phyloP scores from a whole-genome alignment of 2,888 invertebrate genomes.

The Tetanocera ferruginea region DNA sequence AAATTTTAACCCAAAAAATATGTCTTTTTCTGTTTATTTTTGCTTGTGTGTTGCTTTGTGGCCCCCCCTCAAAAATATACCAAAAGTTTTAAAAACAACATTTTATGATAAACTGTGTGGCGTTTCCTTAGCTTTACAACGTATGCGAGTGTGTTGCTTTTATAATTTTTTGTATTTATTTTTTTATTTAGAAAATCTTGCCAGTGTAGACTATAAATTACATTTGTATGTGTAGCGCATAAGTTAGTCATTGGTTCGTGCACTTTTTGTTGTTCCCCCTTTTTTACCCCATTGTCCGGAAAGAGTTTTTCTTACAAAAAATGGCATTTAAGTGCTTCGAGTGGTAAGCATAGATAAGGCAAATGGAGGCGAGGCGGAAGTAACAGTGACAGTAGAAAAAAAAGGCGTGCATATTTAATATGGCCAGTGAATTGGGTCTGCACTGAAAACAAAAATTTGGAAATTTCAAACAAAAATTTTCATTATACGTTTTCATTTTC shows the following conservation, averaged over 20 bases:
- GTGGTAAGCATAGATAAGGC: neutral
- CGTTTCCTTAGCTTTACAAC: too few relatives aligned
- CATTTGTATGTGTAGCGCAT: constrained; percentile 25
- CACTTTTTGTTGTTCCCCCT: neutral
- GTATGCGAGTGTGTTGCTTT: neutral
- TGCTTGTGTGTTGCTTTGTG: neutral
- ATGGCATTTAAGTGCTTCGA: neutral
- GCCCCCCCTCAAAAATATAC: neutral
- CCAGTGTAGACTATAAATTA: constrained; percentile 2
- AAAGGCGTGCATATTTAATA: constrained; percentile 30
- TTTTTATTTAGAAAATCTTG: neutral
- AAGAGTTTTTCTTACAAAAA: constrained; percentile 18
- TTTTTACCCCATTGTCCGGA: constrained; percentile 14
- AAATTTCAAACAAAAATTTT: neutral
- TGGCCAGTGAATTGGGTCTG: neutral
- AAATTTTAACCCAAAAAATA: constrained; percentile 45
- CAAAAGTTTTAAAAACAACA: neutral
- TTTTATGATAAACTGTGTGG: constrained; percentile 22
- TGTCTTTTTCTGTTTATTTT: neutral
- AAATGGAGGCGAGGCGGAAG: neutral
- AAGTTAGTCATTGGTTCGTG: constrained; percentile 22
- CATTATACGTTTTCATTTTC: too few relatives aligned
- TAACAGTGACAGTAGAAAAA: neutral
- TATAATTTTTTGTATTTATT: neutral
- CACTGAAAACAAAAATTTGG: neutral